Conservation (phyloP, 2,888 invertebrate genomes). For the Macrosoma leucophasiata region DNA sequence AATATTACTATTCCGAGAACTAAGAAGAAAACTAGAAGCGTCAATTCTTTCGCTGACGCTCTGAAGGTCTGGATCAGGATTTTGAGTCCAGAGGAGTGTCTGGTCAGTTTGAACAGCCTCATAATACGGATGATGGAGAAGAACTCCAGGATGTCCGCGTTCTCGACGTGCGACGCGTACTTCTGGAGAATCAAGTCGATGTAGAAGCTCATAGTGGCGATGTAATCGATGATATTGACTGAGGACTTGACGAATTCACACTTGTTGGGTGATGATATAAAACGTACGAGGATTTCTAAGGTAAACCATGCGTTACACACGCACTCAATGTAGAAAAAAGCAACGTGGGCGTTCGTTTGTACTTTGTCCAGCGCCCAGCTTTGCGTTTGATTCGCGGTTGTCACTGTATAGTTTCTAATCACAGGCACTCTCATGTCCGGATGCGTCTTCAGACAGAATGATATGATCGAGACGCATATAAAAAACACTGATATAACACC, state of each 20-base stretch:
- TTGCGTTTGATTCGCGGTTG: slow-evolving; percentile 82
- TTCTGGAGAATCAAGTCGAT: slow-evolving; percentile 93
- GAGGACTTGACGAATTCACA: slow-evolving; percentile 96
- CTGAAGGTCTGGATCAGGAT: slow-evolving; percentile 98
- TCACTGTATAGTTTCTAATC: slow-evolving; percentile 86
- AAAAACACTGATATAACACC: slow-evolving; percentile 99
- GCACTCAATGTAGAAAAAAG: slow-evolving; percentile 99
- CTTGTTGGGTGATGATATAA: slow-evolving; percentile 95
- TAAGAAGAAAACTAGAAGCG: slow-evolving; percentile 97
- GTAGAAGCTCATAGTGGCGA: slow-evolving; percentile 99
- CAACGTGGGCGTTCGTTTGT: slow-evolving; percentile 96
- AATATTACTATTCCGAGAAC: slow-evolving; percentile 98
- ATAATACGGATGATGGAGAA: slow-evolving; percentile 98
- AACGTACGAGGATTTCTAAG: slow-evolving; percentile 94
- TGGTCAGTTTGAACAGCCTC: slow-evolving; percentile 96
- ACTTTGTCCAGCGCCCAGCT: slow-evolving; percentile 92
- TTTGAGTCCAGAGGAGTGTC: slow-evolving; percentile 98
- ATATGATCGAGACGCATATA: slow-evolving; percentile 98
- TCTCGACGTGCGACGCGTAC: slow-evolving; percentile 93
- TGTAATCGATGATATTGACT: slow-evolving; percentile 99
- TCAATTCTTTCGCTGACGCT: slow-evolving; percentile 97
- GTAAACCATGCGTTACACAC: slow-evolving; percentile 99
- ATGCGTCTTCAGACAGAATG: slow-evolving; percentile 99
- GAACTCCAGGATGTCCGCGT: slow-evolving; percentile 97
- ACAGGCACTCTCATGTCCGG: slow-evolving; percentile 97